A percentile compares a stretch with the other conserved stretches of the same genome.
phyloP scores from a whole-genome alignment of 2,113 vertebrate genomes.

The Anarrhichthys ocellatus region DNA sequence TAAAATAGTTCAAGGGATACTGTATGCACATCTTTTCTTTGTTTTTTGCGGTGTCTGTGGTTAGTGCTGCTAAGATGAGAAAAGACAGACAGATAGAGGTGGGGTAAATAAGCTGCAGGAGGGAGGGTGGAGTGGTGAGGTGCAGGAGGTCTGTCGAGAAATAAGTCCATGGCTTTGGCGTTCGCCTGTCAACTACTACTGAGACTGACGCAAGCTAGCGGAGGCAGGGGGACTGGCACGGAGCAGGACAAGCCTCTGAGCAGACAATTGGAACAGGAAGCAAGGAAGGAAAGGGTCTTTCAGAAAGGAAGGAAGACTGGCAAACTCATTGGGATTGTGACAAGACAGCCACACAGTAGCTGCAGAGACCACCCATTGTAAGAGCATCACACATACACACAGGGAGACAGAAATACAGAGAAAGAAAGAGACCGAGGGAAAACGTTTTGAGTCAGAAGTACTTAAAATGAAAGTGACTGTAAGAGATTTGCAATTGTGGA shows the following conservation, averaged over 20 bases:
- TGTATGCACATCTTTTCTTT: neutral
- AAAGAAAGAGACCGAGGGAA: conserved; percentile 11
- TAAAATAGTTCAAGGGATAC: neutral
- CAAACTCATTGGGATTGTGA: conserved; percentile 74
- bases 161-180: conserved; percentile 32
- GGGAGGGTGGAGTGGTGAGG: conserved; percentile 20
- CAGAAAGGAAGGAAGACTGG: conserved; percentile 76
- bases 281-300: conserved; percentile 78
- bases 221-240: conserved; percentile 73
- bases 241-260: conserved; percentile 64
- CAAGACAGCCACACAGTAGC: conserved; percentile 79
- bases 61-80: neutral
- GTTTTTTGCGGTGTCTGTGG: neutral
- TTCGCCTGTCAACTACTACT: conserved; percentile 33
- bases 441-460: neutral
- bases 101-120: neutral
- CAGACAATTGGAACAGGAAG: conserved; percentile 80
- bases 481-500: neutral
- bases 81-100: neutral
- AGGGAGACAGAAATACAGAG: conserved; percentile 27
- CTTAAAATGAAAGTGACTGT: neutral
- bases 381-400: conserved; percentile 64
- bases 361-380: conserved; percentile 77
- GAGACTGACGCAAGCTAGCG: conserved; percentile 54
- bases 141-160: conserved; percentile 21